Base-by-base conservation (phyloP, 2,797 vertebrate genomes). In the Euphonia xanthogaster region DNA sequence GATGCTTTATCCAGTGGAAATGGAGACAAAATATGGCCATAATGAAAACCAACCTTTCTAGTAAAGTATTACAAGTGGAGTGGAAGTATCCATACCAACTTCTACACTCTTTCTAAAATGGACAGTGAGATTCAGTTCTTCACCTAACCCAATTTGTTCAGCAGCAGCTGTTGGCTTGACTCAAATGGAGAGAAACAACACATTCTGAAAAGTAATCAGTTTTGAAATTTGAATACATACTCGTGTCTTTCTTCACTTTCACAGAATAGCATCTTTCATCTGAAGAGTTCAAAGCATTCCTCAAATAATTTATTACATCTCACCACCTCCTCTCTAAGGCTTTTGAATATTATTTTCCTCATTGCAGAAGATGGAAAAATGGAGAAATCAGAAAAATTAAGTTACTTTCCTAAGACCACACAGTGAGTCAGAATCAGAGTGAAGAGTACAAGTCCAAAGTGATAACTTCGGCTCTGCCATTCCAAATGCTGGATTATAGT, bases 271-370 rank as follows among this genome's bases (percentile, higher is more conserved):
- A 88, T 94, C 85, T 96, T 96, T 90, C 91, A 94, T 95, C 89
- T 75, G 48, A 78, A 57, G 45, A 75, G 81, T 93, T 96, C 95
- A 97, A 96, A 97, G 89, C 87, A 93, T 96, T 96, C 95, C 44
- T 93, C 75, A 91, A 66, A 93, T 80, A 88, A 84, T 94, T 86
- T 96, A 78, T 91, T 94, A 44, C 87, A 75, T 83, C 58, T 86
- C 62, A 81, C 70, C 73, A 80, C 60, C n/a, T n/a, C 58, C 27
- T 88, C 79, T 95, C 91, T 54, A 53, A 84, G 87, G 54, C 70
- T 88, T 91, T 88, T 44, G 88, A 95, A 94, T 84, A 91, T 55
- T 83, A 66, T 93, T 96, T 94, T 90, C 58, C 24, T 90, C 79
- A 39, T 39, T 73, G 72, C 33, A 62, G 89, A 90, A 90, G 37